Percentiles rank a stretch among this genome's conserved stretches.
Conservation (phyloP, 2,113 vertebrate species). For the Copsychus sechellarum region DNA sequence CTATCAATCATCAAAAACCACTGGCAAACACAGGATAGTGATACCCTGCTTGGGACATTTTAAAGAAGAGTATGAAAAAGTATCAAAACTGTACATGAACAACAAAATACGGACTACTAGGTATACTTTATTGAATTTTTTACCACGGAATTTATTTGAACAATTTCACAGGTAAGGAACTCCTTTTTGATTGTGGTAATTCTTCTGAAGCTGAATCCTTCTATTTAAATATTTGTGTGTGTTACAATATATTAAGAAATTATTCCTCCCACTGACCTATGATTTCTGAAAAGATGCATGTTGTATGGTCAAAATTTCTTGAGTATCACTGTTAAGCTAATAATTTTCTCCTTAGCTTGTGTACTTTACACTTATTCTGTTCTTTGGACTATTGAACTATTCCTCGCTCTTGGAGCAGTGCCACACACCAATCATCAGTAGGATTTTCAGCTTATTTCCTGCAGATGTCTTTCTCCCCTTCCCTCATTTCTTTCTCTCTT, state of each 20-base stretch:
- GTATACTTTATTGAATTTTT: slow-evolving; percentile 88
- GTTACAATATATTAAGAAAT: background rate
- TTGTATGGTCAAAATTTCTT: background rate
- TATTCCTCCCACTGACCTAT: background rate
- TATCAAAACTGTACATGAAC: slow-evolving; percentile 80
- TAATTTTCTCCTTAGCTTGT: background rate
- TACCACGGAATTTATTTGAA: slow-evolving; percentile 95
- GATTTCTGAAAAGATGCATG: background rate
- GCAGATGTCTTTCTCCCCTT: background rate
- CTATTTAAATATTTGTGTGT: background rate
- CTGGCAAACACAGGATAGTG: slow-evolving; percentile 80
- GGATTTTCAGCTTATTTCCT: background rate
- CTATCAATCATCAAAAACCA: slow-evolving; percentile 13
- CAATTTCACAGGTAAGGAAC: slow-evolving; percentile 92
- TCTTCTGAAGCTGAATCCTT: background rate
- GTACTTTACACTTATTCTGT: background rate
- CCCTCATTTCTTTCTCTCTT: background rate
- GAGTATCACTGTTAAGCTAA: background rate
- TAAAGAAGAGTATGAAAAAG: slow-evolving; percentile 80
- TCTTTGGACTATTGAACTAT: background rate
- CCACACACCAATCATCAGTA: background rate
- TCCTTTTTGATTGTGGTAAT: background rate
- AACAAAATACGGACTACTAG: slow-evolving; percentile 94
- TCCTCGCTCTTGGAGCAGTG: background rate
- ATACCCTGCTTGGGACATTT: slow-evolving; percentile 77